Evolutionary conservation across 2,888 invertebrate genomes (phyloP).

Genomic region (Euspilapteryx auroguttella): DNA sequence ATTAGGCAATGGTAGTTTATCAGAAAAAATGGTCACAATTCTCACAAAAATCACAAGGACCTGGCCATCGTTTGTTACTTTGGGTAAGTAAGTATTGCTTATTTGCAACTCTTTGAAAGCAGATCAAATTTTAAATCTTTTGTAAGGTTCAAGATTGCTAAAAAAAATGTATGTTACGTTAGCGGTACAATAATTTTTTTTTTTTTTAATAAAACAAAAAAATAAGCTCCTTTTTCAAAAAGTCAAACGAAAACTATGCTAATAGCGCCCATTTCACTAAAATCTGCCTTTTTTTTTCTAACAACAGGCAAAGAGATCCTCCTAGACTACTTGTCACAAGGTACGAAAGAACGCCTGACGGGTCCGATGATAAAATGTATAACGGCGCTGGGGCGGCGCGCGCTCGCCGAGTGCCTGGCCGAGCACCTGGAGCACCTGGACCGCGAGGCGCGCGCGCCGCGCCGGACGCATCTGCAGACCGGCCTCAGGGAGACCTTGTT

Average conservation of each 20-base stretch:
- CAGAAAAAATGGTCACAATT: slow-evolving; percentile 52
- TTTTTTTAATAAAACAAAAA: too few relatives aligned
- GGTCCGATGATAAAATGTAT: slow-evolving; percentile 49
- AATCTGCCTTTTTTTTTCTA: too few relatives aligned
- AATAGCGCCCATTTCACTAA: too few relatives aligned
- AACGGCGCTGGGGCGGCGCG: slow-evolving; percentile 35
- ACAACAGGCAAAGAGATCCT: slow-evolving; percentile 49
- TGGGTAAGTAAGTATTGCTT: too few relatives aligned
- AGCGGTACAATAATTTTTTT: too few relatives aligned
- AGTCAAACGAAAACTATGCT: too few relatives aligned
- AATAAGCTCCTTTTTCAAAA: too few relatives aligned
- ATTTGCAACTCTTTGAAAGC: too few relatives aligned
- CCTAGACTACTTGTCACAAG: slow-evolving; percentile 48
- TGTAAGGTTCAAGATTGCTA: too few relatives aligned
- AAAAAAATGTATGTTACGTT: too few relatives aligned
- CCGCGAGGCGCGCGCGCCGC: slow-evolving; percentile 17
- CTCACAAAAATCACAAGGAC: slow-evolving; percentile 48
- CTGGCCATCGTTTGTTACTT: slow-evolving; percentile 48
- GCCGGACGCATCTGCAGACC: slow-evolving; percentile 13
- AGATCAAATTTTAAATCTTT: too few relatives aligned
- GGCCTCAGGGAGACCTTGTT: slow-evolving; percentile 31
- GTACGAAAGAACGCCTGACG: slow-evolving; percentile 40
- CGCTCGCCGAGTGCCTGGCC: slow-evolving; percentile 34
- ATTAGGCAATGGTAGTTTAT: slow-evolving; percentile 42
- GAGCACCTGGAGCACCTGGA: slow-evolving; percentile 36